Percentiles rank a stretch among this genome's conserved stretches.
These are phyloP conservation scores for Hyles lineata DNA, from an alignment of 2,888 invertebrate genomes.

Conservation along the genomic window DNA sequence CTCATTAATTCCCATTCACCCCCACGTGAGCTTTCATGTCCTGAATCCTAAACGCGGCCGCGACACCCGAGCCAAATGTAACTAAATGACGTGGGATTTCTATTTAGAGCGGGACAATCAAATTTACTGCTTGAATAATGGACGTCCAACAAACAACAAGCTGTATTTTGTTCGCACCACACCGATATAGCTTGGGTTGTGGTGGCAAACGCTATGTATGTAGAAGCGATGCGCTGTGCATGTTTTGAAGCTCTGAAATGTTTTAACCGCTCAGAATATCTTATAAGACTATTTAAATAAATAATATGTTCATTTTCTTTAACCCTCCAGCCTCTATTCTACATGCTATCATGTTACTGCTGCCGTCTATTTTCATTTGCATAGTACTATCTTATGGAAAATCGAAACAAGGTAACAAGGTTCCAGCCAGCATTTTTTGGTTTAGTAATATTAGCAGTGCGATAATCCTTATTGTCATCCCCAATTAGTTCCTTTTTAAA, in stretches of 20 bases:
- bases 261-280: not conserved
- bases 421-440: no score
- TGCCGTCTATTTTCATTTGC: no score
- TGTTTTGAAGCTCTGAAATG: not conserved
- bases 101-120: slow-evolving; percentile 58
- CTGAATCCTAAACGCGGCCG: slow-evolving; percentile 15
- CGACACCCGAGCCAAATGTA: slow-evolving; percentile 15
- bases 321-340: no score
- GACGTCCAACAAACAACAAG: slow-evolving; percentile 54
- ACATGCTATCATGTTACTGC: no score
- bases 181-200: slow-evolving; percentile 9
- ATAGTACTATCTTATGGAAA: no score
- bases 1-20: slow-evolving; percentile 12
- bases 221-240: slow-evolving; percentile 36
- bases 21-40: not conserved
- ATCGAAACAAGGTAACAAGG: no score
- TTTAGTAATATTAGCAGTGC: no score
- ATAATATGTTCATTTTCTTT: not conserved
- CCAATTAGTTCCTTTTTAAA: no score
- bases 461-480: no score
- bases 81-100: slow-evolving; percentile 28
- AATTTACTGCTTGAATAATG: slow-evolving; percentile 65
- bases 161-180: slow-evolving; percentile 52
- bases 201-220: slow-evolving; percentile 19
- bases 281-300: not conserved